Base-by-base conservation (phyloP, 2,888 invertebrate species). In the Drosophila paramelanica region DNA sequence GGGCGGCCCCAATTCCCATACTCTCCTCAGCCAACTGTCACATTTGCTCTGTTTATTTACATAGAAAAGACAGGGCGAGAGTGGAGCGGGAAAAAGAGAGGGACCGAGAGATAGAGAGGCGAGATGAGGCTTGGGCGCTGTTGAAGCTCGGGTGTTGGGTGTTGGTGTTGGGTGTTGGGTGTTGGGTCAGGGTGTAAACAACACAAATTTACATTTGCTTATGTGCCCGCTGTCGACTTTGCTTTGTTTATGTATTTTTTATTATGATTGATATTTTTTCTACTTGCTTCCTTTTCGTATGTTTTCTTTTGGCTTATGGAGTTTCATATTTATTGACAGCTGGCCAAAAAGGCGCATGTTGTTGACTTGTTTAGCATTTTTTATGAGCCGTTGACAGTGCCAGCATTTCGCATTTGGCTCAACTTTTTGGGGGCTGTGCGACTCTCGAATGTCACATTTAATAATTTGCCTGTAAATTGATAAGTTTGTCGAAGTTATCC, bases 181-280 rank as follows among this genome's bases (percentile, higher is more conserved):
- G 41, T 1, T 45, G 50, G 59, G 20, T 52, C 4, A 42, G 55
- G 53, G 52, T 61, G 49, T 64, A 46, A 49, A 76, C 52, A 74
- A 53, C 67, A 66, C 42, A 78, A 74, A 77, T 79, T 77, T 79
- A 81, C 79, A 79, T 79, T 79, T 78, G 60, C 81, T 79, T 70
- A 67, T 80, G 76, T 74, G 67, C 66, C 67, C 49, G 81, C 67
- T 73, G 73, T 78, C 65, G 78, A 61, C 68, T 75, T 77, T 78
- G 68, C 79, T 76, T 79, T 80, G 82, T 81, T 78, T 80, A 79
- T 81, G 79, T 76, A 81, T 79, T 80, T 81, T 80, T 80, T 80
- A 80, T 80, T 80, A 80, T 80, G 82, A 80, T 80, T 80, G 80
- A 80, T 80, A 81, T 80, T 80, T 81, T 78, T 79, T 66, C 25